These are phyloP conservation scores for Pseudeuparius sepicola DNA, from an alignment of 2,888 invertebrate species.

Conservation along the genomic window DNA sequence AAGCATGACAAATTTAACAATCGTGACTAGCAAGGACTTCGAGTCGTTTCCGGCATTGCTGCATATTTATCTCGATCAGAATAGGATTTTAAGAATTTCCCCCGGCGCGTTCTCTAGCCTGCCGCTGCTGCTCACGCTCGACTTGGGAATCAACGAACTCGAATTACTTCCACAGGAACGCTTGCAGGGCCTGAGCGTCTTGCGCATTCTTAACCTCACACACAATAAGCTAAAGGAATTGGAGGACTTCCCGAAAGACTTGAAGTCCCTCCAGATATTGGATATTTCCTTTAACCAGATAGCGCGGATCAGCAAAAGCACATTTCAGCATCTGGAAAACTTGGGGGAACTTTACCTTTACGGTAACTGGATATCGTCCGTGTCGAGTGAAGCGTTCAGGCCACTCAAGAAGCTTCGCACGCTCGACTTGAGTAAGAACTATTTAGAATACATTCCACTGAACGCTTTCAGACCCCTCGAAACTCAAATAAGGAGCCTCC, in stretches of 20 bases:
- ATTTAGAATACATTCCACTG: slow-evolving; percentile 68
- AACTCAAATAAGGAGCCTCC: slow-evolving; percentile 67
- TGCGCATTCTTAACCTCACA: slow-evolving; percentile 70
- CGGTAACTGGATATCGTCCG: slow-evolving; percentile 72
- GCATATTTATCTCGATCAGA: slow-evolving; percentile 62
- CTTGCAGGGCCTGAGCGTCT: slow-evolving; percentile 63
- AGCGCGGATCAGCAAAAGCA: slow-evolving; percentile 60
- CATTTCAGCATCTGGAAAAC: slow-evolving; percentile 66
- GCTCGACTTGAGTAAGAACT: slow-evolving; percentile 74
- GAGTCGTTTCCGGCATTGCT: slow-evolving; percentile 71
- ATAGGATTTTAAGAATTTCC: slow-evolving; percentile 67
- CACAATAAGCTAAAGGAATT: slow-evolving; percentile 72
- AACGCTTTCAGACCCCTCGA: slow-evolving; percentile 70
- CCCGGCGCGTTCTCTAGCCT: slow-evolving; percentile 76
- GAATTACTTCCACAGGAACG: slow-evolving; percentile 77
- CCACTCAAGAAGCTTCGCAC: slow-evolving; percentile 63
- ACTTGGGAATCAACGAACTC: slow-evolving; percentile 73
- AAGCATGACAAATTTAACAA: slow-evolving; percentile 67
- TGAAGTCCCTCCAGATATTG: slow-evolving; percentile 66
- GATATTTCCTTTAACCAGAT: slow-evolving; percentile 79
- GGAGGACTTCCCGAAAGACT: slow-evolving; percentile 70
- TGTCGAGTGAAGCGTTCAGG: slow-evolving; percentile 69
- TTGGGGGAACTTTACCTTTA: slow-evolving; percentile 68
- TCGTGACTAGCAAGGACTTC: slow-evolving; percentile 77
- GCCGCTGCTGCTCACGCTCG: slow-evolving; percentile 64